A percentile compares a stretch with the other conserved stretches of the same genome.
Evolutionary conservation across 2,797 vertebrate genomes (phyloP).

Genomic region (Varecia variegata): DNA sequence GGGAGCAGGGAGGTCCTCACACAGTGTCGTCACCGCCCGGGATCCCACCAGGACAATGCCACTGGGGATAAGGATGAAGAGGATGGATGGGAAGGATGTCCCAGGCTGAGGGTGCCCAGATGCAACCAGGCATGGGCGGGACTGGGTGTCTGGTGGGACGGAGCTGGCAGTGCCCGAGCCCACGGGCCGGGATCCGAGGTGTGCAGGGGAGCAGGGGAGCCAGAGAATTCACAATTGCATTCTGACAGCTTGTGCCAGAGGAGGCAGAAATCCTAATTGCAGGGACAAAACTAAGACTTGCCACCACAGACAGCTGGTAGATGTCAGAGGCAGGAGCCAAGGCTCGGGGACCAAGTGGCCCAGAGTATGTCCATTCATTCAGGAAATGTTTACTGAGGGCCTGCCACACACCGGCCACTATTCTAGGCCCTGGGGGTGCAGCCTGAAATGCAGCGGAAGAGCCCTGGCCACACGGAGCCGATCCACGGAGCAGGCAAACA

Average conservation of each 20-base stretch:
- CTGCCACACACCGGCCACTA: neutral
- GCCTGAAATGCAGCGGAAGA: neutral
- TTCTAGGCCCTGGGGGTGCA: neutral
- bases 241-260: neutral
- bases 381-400: neutral
- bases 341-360: neutral
- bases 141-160: neutral
- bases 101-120: neutral
- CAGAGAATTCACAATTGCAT: neutral
- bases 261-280: neutral
- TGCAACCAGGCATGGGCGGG: accelerated
- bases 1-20: neutral
- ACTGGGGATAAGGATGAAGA: neutral
- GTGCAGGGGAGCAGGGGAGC: neutral
- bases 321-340: neutral
- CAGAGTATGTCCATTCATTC: neutral
- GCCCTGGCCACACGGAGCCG: neutral
- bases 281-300: neutral
- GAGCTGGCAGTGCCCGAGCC: neutral
- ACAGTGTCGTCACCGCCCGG: neutral
- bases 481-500: neutral
- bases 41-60: neutral
- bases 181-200: accelerated
- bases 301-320: neutral
- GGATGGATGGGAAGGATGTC: neutral